These are phyloP conservation scores for Oreochromis aureus DNA, from an alignment of 2,113 vertebrate species.

Conservation along the genomic window DNA sequence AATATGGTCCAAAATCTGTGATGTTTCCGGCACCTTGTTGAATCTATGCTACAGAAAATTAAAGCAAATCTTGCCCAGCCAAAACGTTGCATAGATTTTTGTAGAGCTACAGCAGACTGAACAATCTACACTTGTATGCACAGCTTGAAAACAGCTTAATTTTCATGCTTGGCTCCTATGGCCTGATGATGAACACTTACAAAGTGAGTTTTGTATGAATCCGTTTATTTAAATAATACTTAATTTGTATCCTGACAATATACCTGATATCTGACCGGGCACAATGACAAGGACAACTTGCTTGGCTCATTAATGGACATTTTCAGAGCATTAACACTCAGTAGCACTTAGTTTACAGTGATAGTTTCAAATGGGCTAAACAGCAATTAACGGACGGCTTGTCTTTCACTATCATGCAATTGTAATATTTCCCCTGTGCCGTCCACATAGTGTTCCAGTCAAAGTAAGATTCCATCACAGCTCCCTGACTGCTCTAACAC, in stretches of 20 bases:
- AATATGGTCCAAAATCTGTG: background rate
- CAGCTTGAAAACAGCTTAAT: background rate
- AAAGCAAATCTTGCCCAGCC: background rate
- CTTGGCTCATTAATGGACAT: background rate
- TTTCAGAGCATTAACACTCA: background rate
- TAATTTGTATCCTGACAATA: background rate
- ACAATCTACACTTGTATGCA: background rate
- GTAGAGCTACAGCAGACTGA: background rate
- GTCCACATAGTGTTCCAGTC: background rate
- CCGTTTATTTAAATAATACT: background rate
- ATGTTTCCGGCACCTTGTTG: background rate
- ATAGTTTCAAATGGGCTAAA: background rate
- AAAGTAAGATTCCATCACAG: background rate
- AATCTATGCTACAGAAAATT: accelerated
- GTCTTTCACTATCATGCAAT: background rate
- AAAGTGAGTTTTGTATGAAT: background rate
- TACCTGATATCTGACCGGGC: background rate
- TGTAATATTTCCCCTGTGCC: background rate
- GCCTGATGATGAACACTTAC: background rate
- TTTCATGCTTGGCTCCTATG: background rate
- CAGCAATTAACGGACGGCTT: background rate
- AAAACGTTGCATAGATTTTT: background rate
- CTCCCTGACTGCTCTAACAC: background rate
- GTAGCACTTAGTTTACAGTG: background rate
- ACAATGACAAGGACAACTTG: background rate